A percentile compares a stretch with the other conserved stretches of the same genome.
phyloP scores from a whole-genome alignment of 2,888 invertebrate genomes.

The Scaeva pyrastri region DNA sequence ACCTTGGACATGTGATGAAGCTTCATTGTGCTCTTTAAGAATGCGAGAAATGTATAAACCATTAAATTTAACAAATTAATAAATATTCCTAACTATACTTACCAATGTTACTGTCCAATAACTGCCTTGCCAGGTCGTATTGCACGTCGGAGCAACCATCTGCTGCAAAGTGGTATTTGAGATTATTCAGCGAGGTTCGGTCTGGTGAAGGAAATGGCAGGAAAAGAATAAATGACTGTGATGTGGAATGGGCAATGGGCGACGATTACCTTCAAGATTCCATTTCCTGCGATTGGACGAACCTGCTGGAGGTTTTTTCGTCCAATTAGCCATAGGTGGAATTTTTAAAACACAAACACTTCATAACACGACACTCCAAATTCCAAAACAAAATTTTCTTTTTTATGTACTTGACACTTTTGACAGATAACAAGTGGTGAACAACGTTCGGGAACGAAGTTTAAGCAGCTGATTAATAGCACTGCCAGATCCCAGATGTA shows the following conservation, averaged over 20 bases:
- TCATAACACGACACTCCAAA: constrained; percentile 59
- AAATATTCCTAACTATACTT: constrained; percentile 70
- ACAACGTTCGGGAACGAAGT: constrained; percentile 14
- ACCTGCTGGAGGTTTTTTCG: constrained; percentile 81
- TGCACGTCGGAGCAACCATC: constrained; percentile 96
- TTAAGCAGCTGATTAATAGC: neutral
- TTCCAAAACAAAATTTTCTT: constrained; percentile 64
- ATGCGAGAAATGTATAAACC: neutral
- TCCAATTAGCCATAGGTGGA: constrained; percentile 83
- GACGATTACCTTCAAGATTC: constrained; percentile 82
- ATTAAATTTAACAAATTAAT: neutral
- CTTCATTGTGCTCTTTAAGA: constrained; percentile 79
- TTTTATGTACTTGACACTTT: neutral
- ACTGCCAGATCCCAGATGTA: constrained; percentile 35
- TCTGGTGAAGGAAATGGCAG: constrained; percentile 77
- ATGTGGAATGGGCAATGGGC: neutral
- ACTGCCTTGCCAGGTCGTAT: constrained; percentile 92
- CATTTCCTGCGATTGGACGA: constrained; percentile 81
- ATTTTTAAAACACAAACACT: constrained; percentile 44
- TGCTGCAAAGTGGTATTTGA: constrained; percentile 90
- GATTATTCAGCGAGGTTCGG: constrained; percentile 83
- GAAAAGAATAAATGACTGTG: constrained; percentile 27
- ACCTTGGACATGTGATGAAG: constrained; percentile 88
- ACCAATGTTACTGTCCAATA: constrained; percentile 92
- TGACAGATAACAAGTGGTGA: constrained; percentile 19